Evolutionary conservation across 2,113 vertebrate genomes (phyloP), one percentile per base, ranked within the genome.

Genomic region (Hippocampus barbouri): DNA sequence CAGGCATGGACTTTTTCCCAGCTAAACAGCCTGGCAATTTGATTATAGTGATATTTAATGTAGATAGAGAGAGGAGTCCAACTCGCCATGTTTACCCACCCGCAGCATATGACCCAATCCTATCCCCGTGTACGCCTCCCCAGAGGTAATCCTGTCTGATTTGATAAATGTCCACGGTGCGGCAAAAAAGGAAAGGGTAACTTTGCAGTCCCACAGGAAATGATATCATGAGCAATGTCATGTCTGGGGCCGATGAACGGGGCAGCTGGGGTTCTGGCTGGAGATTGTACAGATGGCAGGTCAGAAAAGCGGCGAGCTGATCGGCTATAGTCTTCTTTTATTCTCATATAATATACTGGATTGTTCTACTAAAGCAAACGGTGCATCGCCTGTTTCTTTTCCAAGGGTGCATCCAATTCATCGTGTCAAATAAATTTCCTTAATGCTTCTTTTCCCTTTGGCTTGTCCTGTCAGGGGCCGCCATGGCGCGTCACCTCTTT

Each of bases 221-320:
- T 93, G 90, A 92, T 88, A 87, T 93, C 92, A 92, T 91, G 85
- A 89, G 87, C 77, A 80, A 84, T 88, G 86, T 87, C 85, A 86
- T 86, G 86, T 87, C 77, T 74, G 69, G 78, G 80, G 78, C 66
- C 63, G 83, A 79, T 76, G 76, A 25, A 53, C 5, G 34, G 68
- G n/a, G 62, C 72, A 51, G 67, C 54, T 11, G 64, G 70, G 71
- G 54, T 61, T 64, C 74, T 71, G 77, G 75, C 87, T 89, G 89
- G 89, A 90, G 88, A 88, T 83, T 86, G 86, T 90, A 86, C 83
- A 86, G 80, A 89, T 84, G 86, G 83, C 78, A 83, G 89, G 73
- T 81, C 71, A 34, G 86, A 90, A 91, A 87, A 82, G 86, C 51
- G 64, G 72, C 60, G 88, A 89, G 92, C 90, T 92, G 91, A 93